Percentiles rank a stretch among this genome's conserved stretches.
These are phyloP conservation scores for Lepidocyrtinus sp. DNA, from an alignment of 2,888 invertebrate species.

Conservation along the genomic window DNA sequence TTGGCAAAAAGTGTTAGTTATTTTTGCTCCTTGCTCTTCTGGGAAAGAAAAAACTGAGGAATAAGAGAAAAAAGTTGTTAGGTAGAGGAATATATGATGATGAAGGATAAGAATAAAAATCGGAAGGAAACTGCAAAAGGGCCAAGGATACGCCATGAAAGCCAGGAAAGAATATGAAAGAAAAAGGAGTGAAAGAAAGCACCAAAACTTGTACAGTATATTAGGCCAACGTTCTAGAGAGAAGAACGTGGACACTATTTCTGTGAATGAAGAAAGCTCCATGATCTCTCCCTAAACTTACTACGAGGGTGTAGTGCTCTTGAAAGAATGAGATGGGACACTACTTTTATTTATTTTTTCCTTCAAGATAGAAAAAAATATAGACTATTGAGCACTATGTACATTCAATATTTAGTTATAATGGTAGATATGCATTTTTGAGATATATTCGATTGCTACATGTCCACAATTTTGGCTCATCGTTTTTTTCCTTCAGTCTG, in stretches of 20 bases:
- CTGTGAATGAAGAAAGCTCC: conserved; percentile 14
- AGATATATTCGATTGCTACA: neutral
- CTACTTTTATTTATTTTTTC: conserved; percentile 17
- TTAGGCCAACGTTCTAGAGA: neutral
- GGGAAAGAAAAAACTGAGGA: conserved; percentile 41
- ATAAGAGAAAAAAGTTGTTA: conserved; percentile 41
- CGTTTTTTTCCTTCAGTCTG: neutral
- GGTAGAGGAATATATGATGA: conserved; percentile 29
- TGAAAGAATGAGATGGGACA: conserved; percentile 9
- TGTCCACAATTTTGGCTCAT: neutral
- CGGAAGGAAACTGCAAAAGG: conserved; percentile 49
- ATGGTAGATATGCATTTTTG: conserved; percentile 3
- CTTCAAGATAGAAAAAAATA: conserved; percentile 20
- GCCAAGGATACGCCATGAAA: conserved; percentile 45
- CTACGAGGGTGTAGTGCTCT: neutral
- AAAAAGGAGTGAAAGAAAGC: conserved; percentile 20
- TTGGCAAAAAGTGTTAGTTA: conserved; percentile 44
- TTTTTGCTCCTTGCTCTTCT: conserved; percentile 45
- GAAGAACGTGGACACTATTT: conserved; percentile 16
- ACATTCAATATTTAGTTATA: too few relatives aligned
- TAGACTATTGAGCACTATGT: too few relatives aligned
- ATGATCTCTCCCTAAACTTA: conserved; percentile 5
- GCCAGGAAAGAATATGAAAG: conserved; percentile 4
- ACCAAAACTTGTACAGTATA: conserved; percentile 35
- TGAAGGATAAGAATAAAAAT: conserved; percentile 26